Evolutionary conservation across 1,140 invertebrate genomes (phyloP), one percentile per base, ranked within the genome.

Genomic region (Amyelois transitella): DNA sequence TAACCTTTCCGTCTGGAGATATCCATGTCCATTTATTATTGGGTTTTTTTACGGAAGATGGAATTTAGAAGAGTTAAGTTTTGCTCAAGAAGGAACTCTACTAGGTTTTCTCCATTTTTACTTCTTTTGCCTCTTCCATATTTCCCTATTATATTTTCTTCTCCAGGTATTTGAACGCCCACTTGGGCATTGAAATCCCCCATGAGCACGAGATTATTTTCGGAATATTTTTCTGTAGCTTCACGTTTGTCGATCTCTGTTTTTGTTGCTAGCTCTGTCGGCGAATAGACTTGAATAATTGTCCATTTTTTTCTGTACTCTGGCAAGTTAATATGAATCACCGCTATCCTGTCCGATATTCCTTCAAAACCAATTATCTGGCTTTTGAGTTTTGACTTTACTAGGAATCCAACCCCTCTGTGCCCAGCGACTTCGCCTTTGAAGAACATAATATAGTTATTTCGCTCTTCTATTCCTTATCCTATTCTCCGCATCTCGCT

Each of bases 11-110:
- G 18, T 65, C 61, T 43, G 68, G 70, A 25, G 70, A 77, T 10
- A 65, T 24, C 72, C 71, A 77, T 2, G 69, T 76, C 70, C 74
- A 74, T 60, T 60, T 74, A 4, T 18, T 64, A 47, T 59, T 69
- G 0, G 47, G 52, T 6, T 68, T 68, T n/a, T 54, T 77, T 74
- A 0, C 43, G 22, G 20, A 60, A 73, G 10, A 62, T 43, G 1
- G 64, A 60, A 14, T 74, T 77, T 0, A 77, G 60, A 19, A 74
- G 1, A 58, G 53, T 72, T 58, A 74, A 50, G 19, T 72, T 72
- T 0, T 77, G 24, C 20, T 70, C 63, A 0, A 69, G 55, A 0
- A 64, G 12, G 8, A 72, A 60, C 12, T 75, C 56, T 43, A 71
- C 52, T 17, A 75, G 21, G 58, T 57, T 62, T 58, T 66, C 45